Evolutionary conservation across 2,888 invertebrate genomes (phyloP), one percentile per base, ranked within the genome.

Genomic region (Dolichomitus sp.): DNA sequence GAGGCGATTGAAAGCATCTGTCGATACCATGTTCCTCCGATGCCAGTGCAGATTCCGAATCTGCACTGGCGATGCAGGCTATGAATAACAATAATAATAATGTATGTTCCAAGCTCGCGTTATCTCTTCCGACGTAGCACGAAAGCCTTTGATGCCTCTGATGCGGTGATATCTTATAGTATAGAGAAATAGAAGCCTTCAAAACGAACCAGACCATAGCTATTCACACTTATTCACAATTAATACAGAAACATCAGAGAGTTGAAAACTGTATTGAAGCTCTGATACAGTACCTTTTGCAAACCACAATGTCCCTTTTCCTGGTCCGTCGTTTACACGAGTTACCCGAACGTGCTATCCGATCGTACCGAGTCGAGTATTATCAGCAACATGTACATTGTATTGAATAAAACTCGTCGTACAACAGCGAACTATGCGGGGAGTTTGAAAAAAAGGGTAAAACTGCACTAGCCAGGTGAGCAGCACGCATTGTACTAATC

Each of bases 401-500:
- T 17, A n/a, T 57, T 19, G 61, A 77, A 77, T 50, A 52, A 69
- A 69, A 30, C 40, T 77, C 61, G 48, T 17, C 9, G 12, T 11
- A 37, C 68, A 6, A 27, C 12, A 1, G 37, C 61, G 17, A 61
- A 50, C 40, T n/a, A 12, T 52, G 23, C 5, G 30, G 19, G n/a
- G 45, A 30, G 17, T 57, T 30, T n/a, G n/a, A 37, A 69, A 52
- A 59, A 45, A 19, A 45, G 33, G 45, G 37, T 33, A 40, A 11
- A 33, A 40, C 63, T 23, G 23, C 57, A 86, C 87, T 84, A 89
- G 89, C 90, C 92, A 93, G 92, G 92, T 92, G 92, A 92, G 92
- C 92, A 90, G 90, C 91, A 87, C 65, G 65, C 90, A 90, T 92
- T 92, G 92, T 91, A 86, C 81, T 85, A 86, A 91, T 90, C 89